Conservation (phyloP, 2,113 vertebrate genomes). For the Pantherophis guttatus region DNA sequence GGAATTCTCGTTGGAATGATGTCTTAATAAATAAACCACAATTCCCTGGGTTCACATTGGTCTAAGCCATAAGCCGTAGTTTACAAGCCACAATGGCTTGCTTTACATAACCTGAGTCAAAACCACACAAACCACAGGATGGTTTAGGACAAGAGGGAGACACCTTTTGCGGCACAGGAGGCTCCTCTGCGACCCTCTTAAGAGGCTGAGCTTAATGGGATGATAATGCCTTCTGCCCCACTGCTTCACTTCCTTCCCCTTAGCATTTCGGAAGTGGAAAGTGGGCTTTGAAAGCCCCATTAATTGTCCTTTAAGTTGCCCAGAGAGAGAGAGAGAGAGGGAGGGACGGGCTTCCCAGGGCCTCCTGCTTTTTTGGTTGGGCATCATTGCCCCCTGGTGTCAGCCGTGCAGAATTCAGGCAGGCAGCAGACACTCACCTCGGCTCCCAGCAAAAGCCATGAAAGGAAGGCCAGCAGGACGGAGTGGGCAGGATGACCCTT, state of each 20-base stretch:
- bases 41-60: background rate
- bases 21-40: background rate
- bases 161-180: background rate
- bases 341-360: background rate
- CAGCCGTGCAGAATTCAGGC: background rate
- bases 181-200: background rate
- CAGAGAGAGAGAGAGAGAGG: background rate
- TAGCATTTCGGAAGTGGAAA: background rate
- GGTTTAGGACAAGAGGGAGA: background rate
- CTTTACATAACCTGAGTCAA: background rate
- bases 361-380: slow-evolving; percentile 22
- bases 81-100: background rate
- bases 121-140: background rate
- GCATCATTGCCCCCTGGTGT: slow-evolving; percentile 63
- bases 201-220: background rate
- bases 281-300: background rate
- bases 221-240: background rate
- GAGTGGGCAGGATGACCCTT: background rate
- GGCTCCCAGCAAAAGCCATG: background rate
- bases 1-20: background rate
- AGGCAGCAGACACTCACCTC: background rate
- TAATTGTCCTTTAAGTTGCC: slow-evolving; percentile 4
- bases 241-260: background rate
- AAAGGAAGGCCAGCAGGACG: background rate
- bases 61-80: background rate